Evolutionary conservation across 1,140 invertebrate genomes (phyloP).

Genomic region (Catajapyx aquilonaris): DNA sequence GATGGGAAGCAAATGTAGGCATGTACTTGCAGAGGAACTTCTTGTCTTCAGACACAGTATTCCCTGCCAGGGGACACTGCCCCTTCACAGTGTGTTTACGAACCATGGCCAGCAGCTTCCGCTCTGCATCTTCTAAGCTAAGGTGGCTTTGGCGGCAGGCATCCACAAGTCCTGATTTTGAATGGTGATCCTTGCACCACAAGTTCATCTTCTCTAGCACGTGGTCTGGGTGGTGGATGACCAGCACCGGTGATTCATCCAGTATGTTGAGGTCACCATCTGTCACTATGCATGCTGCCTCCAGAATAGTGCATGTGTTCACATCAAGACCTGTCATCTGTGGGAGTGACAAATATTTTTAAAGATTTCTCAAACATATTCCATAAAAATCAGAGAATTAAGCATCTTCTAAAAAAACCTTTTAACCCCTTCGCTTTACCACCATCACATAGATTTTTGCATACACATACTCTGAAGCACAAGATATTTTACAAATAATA

Average conservation of each 20-base stretch:
- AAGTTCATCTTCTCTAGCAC: conserved; percentile 55
- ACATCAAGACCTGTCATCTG: conserved; percentile 65
- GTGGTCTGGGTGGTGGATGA: conserved; percentile 55
- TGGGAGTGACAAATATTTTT: too few species aligned
- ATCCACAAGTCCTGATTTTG: conserved; percentile 45
- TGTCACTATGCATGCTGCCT: conserved; percentile 73
- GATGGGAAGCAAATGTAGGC: conserved; percentile 46
- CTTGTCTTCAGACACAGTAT: conserved; percentile 69
- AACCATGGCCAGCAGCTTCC: conserved; percentile 48
- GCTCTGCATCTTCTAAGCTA: conserved; percentile 40
- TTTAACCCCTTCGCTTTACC: too few species aligned
- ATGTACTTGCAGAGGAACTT: conserved; percentile 54
- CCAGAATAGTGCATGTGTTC: conserved; percentile 56
- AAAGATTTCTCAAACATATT: too few species aligned
- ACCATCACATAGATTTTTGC: too few species aligned
- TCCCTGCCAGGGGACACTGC: conserved; percentile 62
- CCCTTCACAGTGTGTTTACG: conserved; percentile 31
- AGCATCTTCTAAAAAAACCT: too few species aligned
- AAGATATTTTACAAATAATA: too few species aligned
- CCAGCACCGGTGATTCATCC: conserved; percentile 50
- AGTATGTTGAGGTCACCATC: conserved; percentile 57
- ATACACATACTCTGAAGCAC: too few species aligned
- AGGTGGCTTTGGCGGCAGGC: conserved; percentile 43
- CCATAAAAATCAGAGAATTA: too few species aligned
- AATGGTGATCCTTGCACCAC: conserved; percentile 62